phyloP scores from a whole-genome alignment of 2,888 invertebrate genomes.

The Pammene fasciana region DNA sequence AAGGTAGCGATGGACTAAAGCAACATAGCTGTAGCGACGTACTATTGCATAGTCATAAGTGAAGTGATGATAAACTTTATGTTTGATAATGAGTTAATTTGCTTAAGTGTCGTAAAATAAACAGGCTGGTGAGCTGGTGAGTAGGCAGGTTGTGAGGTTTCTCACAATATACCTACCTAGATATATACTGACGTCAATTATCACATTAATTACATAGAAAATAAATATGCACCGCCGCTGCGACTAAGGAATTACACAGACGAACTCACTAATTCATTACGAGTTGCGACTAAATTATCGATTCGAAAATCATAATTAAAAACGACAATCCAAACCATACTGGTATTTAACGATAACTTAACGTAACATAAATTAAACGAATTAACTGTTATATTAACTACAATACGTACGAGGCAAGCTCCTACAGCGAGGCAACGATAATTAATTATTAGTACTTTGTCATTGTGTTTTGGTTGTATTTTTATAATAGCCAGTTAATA shows the following conservation, averaged over 20 bases:
- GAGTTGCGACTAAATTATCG: background rate
- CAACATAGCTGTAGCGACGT: too few species aligned
- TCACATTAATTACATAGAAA: background rate
- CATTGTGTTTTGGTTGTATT: slow-evolving; percentile 29
- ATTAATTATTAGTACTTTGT: slow-evolving; percentile 34
- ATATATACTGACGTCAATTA: too few species aligned
- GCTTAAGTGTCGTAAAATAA: too few species aligned
- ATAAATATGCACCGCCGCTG: background rate
- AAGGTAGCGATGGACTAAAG: too few species aligned
- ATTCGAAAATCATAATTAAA: slow-evolving; percentile 11
- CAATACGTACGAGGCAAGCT: slow-evolving; percentile 20
- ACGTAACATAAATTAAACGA: slow-evolving; percentile 22
- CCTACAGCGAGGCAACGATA: slow-evolving; percentile 34
- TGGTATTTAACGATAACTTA: slow-evolving; percentile 4
- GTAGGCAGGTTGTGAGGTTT: too few species aligned
- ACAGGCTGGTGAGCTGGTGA: too few species aligned
- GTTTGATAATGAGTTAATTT: too few species aligned
- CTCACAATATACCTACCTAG: too few species aligned
- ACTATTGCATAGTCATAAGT: too few species aligned
- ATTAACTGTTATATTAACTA: slow-evolving; percentile 36
- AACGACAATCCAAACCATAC: slow-evolving; percentile 10
- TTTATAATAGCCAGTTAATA: slow-evolving; percentile 17
- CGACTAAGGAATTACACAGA: background rate
- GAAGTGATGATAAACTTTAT: too few species aligned
- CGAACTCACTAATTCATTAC: background rate